Conservation (phyloP, 2,113 vertebrate genomes). For the Forbesichthys papilliferus region DNA sequence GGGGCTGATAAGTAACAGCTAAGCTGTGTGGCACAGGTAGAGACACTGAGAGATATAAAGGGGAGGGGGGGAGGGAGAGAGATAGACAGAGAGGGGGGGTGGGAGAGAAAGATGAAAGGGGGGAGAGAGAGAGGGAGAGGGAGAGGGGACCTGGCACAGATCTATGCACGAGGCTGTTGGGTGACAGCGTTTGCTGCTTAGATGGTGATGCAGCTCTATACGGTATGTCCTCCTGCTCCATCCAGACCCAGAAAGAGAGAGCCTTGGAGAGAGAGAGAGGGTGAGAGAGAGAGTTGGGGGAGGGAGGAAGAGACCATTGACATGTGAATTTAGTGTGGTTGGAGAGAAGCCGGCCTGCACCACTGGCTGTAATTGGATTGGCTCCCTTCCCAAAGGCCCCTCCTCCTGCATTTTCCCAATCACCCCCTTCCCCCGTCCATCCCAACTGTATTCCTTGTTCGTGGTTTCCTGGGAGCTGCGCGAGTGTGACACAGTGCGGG, state of each 20-base stretch:
- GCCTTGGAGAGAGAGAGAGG: slow-evolving; percentile 13
- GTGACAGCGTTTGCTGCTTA: slow-evolving; percentile 50
- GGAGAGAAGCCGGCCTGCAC: too few species aligned
- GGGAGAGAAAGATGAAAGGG: background rate
- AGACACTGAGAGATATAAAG: background rate
- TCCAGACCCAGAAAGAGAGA: slow-evolving; percentile 17
- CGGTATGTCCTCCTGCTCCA: slow-evolving; percentile 10
- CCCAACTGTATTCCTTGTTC: too few species aligned
- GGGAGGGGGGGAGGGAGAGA: background rate
- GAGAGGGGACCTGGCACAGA: slow-evolving; percentile 31
- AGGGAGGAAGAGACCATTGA: too few species aligned
- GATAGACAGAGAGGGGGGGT: background rate
- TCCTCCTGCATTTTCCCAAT: slow-evolving; percentile 50
- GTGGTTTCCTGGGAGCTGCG: slow-evolving; percentile 60
- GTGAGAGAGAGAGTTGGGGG: background rate
- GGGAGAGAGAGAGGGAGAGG: background rate
- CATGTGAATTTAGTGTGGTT: too few species aligned
- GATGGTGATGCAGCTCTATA: slow-evolving; percentile 28
- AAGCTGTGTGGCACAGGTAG: slow-evolving; percentile 21
- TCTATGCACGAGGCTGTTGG: slow-evolving; percentile 40
- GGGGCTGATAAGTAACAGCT: slow-evolving; percentile 35
- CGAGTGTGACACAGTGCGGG: slow-evolving; percentile 25
- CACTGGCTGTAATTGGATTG: slow-evolving; percentile 69
- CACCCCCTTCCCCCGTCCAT: slow-evolving; percentile 40
- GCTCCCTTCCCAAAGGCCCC: slow-evolving; percentile 79